Percentiles rank a stretch among this genome's conserved stretches.
Conservation (phyloP, 2,797 vertebrate species). For the Enteromius argenteus region DNA sequence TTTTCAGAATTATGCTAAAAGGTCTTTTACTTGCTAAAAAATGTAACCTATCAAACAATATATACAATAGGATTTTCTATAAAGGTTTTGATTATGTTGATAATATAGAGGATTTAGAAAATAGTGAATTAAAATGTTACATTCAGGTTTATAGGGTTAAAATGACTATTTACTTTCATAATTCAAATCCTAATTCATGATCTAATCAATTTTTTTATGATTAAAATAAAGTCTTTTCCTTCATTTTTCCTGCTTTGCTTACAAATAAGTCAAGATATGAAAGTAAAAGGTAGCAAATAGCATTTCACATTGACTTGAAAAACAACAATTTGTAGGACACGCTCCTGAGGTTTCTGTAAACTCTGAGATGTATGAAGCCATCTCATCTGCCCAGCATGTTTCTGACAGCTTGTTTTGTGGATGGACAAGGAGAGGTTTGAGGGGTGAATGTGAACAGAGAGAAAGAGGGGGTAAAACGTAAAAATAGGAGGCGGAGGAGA, state of each 20-base stretch:
- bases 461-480: slow-evolving; percentile 37
- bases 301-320: neutral
- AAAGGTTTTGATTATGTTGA: neutral
- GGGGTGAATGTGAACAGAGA: neutral
- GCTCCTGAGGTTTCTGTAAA: neutral
- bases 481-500: slow-evolving; percentile 26
- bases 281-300: neutral
- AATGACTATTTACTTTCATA: neutral
- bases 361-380: slow-evolving; percentile 34
- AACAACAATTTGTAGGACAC: neutral
- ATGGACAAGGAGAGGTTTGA: slow-evolving; percentile 38
- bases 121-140: neutral
- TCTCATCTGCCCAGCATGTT: slow-evolving; percentile 11
- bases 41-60: neutral
- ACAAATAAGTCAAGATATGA: neutral
- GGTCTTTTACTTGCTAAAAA: neutral
- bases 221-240: neutral
- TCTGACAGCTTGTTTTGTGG: slow-evolving; percentile 36
- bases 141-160: neutral
- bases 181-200: neutral
- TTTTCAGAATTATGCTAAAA: neutral
- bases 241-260: neutral
- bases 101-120: neutral
- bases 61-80: neutral
- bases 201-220: neutral